Evolutionary conservation across 2,113 vertebrate species (phyloP).

Genomic region (Lamprotornis superbus): DNA sequence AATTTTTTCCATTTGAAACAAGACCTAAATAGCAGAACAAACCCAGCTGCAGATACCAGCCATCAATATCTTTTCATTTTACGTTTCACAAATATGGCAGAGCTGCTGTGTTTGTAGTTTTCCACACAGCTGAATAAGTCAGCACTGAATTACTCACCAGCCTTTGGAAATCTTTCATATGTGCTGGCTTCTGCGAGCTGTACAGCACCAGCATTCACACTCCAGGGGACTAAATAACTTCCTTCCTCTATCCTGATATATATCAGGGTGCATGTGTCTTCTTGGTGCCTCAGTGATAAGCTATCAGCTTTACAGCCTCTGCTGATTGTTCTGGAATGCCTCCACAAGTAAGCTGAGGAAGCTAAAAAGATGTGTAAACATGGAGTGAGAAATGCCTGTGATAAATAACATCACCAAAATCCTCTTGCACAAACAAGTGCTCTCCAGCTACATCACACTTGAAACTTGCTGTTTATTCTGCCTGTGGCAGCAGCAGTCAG

Average conservation of each 20-base stretch:
- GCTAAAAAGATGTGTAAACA: not conserved
- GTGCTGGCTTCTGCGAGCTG: not conserved
- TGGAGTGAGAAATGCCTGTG: not conserved
- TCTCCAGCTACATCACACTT: not conserved
- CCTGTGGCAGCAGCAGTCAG: not conserved
- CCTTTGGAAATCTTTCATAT: conserved; percentile 2
- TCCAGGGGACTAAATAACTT: conserved; percentile 4
- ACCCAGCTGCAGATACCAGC: conserved; percentile 45
- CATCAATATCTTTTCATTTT: conserved; percentile 45
- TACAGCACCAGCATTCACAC: not conserved
- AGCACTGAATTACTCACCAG: conserved; percentile 54
- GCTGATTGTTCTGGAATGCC: conserved; percentile 13
- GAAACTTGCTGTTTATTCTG: not conserved
- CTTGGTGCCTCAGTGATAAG: not conserved
- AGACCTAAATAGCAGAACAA: conserved; percentile 48
- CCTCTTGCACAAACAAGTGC: not conserved
- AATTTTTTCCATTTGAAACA: conserved; percentile 2
- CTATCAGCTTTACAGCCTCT: not conserved
- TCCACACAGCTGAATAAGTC: conserved; percentile 42
- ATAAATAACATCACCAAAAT: not conserved
- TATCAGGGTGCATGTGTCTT: not conserved
- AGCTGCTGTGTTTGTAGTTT: conserved; percentile 63
- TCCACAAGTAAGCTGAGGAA: not conserved
- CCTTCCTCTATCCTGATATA: not conserved
- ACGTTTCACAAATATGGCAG: not conserved